Base-by-base conservation (phyloP, 2,888 invertebrate species). In the Biston betularia region DNA sequence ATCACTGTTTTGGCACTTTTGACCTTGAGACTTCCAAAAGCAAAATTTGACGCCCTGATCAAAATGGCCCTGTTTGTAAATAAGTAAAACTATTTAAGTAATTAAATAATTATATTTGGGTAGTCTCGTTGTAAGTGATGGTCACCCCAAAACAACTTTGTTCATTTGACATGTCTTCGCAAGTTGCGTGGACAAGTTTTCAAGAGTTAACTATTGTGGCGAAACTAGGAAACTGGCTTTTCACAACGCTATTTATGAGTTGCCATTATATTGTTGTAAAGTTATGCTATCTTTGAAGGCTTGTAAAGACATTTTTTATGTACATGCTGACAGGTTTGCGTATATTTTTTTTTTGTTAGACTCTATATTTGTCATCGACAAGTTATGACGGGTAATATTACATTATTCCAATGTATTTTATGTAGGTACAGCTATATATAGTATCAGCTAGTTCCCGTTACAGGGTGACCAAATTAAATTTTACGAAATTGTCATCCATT, bases 121-220 rank as follows among this genome's bases (percentile, higher is more conserved):
- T 8, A 14, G n/a, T 45, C 5, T 14, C 14, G 14, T 14, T n/a
- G 6, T n/a, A 6, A 14, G 45, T 15, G 4, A 35, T 56, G 45
- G 45, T 6, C 45, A 45, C 56, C 45, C 45, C 15, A 14, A 42
- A 38, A 56, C 12, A 57, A 46, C 49, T 59, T 40, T 24, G 53
- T 45, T 61, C 57, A 63, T 33, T 45, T 46, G 45, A 57, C 38
- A 33, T 33, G 45, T 46, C 56, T 56, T 63, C 15, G 46, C 45
- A 57, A 63, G 34, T 44, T 24, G 42, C 50, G 45, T 44, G 48
- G 35, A 57, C 63, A 50, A 63, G 56, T 63, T 63, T n/a, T 35
- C 8, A 14, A 50, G 56, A 6, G 48, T 34, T 49, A 56, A 63
- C 63, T 63, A 49, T 63, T 50, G 55, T 49, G 24, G 49, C 10